phyloP scores from a whole-genome alignment of 2,113 vertebrate genomes.

The Ictalurus furcatus region DNA sequence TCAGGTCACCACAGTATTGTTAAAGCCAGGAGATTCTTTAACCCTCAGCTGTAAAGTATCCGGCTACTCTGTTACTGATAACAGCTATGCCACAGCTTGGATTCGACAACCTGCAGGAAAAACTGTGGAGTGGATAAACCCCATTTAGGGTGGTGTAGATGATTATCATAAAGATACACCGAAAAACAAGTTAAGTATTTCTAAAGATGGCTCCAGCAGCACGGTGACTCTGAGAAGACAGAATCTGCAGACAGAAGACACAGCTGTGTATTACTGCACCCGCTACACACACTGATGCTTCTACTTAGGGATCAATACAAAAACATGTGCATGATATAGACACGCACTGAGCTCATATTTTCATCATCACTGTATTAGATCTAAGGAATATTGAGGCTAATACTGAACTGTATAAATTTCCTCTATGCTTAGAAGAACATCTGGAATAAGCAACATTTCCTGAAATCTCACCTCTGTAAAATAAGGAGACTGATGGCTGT shows the following conservation, averaged over 20 bases:
- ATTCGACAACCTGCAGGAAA: not conserved
- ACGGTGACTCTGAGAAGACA: not conserved
- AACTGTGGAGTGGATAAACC: constrained; percentile 38
- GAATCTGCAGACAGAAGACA: too few relatives aligned
- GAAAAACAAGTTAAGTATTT: not conserved
- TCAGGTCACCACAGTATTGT: not conserved
- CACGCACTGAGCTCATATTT: not conserved
- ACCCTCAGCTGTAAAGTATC: not conserved
- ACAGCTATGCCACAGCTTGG: not conserved
- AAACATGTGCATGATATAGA: not conserved
- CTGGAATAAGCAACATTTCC: too few relatives aligned
- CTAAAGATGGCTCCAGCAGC: not conserved
- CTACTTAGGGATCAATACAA: too few relatives aligned
- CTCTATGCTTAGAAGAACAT: too few relatives aligned
- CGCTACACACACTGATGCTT: too few relatives aligned
- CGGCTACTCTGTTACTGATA: not conserved
- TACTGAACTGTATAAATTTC: too few relatives aligned
- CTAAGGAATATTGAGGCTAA: not conserved
- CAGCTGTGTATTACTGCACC: too few relatives aligned
- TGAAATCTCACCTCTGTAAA: too few relatives aligned
- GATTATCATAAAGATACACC: not conserved
- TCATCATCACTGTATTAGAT: not conserved
- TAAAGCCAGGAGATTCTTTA: constrained; percentile 3
- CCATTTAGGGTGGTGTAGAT: not conserved
- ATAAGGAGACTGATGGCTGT: too few relatives aligned